These are phyloP conservation scores for Enteromius afrohamiltoni DNA, from an alignment of 2,797 vertebrate genomes.

Conservation along the genomic window DNA sequence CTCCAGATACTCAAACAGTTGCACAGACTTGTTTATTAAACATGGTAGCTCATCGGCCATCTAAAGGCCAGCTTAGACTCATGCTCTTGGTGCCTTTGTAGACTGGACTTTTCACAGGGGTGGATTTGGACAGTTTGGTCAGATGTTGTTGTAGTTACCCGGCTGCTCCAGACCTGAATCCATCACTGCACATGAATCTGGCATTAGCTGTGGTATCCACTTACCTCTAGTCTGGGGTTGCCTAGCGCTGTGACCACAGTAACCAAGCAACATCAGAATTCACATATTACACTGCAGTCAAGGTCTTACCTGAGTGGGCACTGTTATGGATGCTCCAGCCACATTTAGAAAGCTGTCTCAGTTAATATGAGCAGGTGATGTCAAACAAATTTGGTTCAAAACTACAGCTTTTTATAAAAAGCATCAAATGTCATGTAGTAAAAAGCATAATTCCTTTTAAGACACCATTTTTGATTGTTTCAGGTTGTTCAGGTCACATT, in stretches of 20 bases:
- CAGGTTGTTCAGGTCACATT: not conserved
- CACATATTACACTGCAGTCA: constrained; percentile 46
- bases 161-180: constrained; percentile 4
- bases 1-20: not conserved
- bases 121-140: constrained; percentile 15
- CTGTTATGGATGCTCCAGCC: constrained; percentile 12
- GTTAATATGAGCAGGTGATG: constrained; percentile 26
- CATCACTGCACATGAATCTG: constrained; percentile 21
- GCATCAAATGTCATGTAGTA: not conserved
- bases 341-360: constrained; percentile 10
- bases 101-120: not conserved
- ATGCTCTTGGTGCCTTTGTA: not conserved
- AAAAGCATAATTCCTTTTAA: not conserved
- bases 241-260: constrained; percentile 55
- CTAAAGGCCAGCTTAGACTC: not conserved
- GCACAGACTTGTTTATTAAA: not conserved
- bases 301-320: constrained; percentile 45
- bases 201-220: constrained; percentile 16
- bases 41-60: not conserved
- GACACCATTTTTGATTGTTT: not conserved
- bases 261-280: constrained; percentile 58
- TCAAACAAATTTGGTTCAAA: not conserved
- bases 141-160: constrained; percentile 21
- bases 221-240: constrained; percentile 49
- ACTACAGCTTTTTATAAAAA: not conserved